phyloP scores from a whole-genome alignment of 2,797 vertebrate genomes.

The Neosalanx taihuensis region DNA sequence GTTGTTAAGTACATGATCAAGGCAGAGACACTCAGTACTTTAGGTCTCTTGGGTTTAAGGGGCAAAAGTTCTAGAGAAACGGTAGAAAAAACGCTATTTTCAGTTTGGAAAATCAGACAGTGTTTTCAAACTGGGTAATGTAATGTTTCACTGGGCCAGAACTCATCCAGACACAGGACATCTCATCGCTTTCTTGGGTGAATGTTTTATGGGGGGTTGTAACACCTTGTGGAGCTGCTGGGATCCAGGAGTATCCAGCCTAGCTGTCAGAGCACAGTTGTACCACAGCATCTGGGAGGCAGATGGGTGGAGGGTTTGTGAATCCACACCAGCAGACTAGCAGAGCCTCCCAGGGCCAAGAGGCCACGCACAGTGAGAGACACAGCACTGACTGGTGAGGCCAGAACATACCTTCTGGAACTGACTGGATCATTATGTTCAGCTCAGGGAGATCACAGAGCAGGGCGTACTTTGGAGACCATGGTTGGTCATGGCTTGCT shows the following conservation, averaged over 20 bases:
- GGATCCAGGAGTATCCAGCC: neutral
- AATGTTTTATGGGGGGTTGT: no score
- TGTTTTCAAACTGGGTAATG: no score
- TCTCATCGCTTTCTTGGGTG: no score
- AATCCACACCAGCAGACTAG: neutral
- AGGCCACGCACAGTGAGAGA: neutral
- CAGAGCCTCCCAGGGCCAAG: neutral
- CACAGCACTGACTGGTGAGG: conserved; percentile 15
- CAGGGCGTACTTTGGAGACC: neutral
- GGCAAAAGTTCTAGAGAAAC: no score
- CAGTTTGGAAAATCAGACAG: no score
- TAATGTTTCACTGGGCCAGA: no score
- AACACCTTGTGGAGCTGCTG: neutral
- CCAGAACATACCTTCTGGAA: conserved; percentile 17
- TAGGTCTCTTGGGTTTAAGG: no score
- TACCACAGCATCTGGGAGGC: neutral
- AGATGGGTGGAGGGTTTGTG: conserved; percentile 9
- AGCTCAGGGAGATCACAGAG: conserved; percentile 15
- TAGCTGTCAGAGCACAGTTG: neutral
- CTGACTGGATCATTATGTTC: conserved; percentile 31
- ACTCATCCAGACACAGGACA: no score
- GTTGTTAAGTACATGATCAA: no score
- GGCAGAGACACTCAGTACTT: no score
- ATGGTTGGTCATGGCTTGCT: neutral
- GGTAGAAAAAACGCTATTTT: no score